phyloP scores from a whole-genome alignment of 2,888 invertebrate species.

The Bunonema sp. region DNA sequence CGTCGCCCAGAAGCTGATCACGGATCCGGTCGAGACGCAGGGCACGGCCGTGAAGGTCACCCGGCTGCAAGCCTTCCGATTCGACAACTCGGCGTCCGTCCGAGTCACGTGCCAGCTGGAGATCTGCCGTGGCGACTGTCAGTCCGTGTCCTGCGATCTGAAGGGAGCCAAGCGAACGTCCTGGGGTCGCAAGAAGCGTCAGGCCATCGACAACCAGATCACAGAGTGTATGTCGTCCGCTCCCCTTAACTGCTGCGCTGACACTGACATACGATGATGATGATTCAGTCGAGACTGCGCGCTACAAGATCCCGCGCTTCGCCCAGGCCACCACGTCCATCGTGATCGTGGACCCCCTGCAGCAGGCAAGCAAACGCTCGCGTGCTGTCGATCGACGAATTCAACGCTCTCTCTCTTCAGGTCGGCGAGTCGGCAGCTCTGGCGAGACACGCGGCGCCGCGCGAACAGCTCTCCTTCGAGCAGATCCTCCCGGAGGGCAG shows the following conservation, averaged over 20 bases:
- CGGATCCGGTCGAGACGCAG: constrained; percentile 30
- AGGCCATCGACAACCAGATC: constrained; percentile 17
- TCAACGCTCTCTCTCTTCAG: constrained; percentile 5
- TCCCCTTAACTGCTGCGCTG: background rate
- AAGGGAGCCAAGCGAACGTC: constrained; percentile 25
- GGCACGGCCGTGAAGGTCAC: constrained; percentile 18
- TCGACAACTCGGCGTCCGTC: constrained; percentile 36
- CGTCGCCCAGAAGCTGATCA: constrained; percentile 40
- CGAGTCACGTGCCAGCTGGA: constrained; percentile 39
- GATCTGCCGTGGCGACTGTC: constrained; percentile 42
- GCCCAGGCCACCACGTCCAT: constrained; percentile 36
- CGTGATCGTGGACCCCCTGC: constrained; percentile 40
- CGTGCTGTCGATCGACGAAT: background rate
- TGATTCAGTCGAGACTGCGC: constrained; percentile 33
- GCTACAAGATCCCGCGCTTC: constrained; percentile 35
- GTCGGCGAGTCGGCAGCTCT: constrained; percentile 28
- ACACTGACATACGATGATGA: background rate
- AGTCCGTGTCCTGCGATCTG: constrained; percentile 34
- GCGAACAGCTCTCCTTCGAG: constrained; percentile 6
- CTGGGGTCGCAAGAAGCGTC: constrained; percentile 42
- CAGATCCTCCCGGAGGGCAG: constrained; percentile 7
- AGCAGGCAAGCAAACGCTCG: constrained; percentile 16
- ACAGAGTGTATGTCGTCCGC: constrained; percentile 16
- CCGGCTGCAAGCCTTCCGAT: constrained; percentile 39
- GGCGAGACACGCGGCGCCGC: constrained; percentile 8